A percentile compares a stretch with the other conserved stretches of the same genome.
These are phyloP conservation scores for Anarhynchus alexandrinus DNA, from an alignment of 2,113 vertebrate species.

Conservation along the genomic window DNA sequence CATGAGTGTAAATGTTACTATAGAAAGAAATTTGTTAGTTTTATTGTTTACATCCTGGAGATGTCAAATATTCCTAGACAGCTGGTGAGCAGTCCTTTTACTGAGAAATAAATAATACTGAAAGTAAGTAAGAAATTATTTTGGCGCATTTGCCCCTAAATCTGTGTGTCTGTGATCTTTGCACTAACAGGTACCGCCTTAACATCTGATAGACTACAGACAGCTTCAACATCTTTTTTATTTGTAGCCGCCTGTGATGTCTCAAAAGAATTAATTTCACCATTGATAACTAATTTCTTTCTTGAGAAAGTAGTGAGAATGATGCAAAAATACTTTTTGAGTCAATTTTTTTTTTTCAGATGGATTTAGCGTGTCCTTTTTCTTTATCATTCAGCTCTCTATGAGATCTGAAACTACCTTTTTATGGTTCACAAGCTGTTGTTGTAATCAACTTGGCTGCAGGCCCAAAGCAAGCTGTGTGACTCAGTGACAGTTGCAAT, in stretches of 20 bases:
- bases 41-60: background rate
- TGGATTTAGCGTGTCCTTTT: background rate
- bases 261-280: background rate
- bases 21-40: background rate
- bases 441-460: conserved; percentile 75
- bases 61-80: background rate
- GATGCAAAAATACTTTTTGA: background rate
- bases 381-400: background rate
- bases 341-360: background rate
- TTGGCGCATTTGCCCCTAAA: background rate
- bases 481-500: conserved; percentile 80
- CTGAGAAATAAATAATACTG: background rate
- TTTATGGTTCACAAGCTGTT: conserved; percentile 70
- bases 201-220: background rate
- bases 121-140: background rate
- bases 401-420: conserved; percentile 68
- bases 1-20: background rate
- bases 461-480: conserved; percentile 72
- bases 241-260: background rate
- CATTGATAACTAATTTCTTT: background rate
- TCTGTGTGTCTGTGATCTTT: background rate
- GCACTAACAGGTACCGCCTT: background rate
- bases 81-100: background rate
- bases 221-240: background rate
- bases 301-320: background rate